phyloP scores from a whole-genome alignment of 2,888 invertebrate species.

The Torymus texanus region DNA sequence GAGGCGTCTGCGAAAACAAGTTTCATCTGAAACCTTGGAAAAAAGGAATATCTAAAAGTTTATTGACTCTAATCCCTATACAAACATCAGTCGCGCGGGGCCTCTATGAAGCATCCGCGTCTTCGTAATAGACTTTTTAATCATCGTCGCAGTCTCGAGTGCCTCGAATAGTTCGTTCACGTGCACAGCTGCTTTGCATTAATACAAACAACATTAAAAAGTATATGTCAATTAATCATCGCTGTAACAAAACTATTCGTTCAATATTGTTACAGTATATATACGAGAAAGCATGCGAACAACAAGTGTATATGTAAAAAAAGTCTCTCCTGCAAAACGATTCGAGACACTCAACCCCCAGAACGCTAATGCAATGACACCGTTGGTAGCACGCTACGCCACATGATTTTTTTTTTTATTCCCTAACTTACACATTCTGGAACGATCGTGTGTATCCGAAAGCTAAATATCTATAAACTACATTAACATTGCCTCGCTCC shows the following conservation, averaged over 20 bases:
- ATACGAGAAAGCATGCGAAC: not conserved
- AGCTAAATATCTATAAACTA: slow-evolving; percentile 35
- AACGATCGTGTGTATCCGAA: slow-evolving; percentile 27
- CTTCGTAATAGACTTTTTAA: slow-evolving; percentile 23
- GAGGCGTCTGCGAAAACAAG: no score
- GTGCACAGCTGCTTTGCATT: not conserved
- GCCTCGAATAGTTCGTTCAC: slow-evolving; percentile 6
- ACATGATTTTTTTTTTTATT: not conserved
- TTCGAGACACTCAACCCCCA: not conserved
- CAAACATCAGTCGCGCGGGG: slow-evolving; percentile 30
- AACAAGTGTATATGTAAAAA: not conserved
- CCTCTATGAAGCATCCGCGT: slow-evolving; percentile 21
- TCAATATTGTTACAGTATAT: not conserved
- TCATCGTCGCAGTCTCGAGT: slow-evolving; percentile 9
- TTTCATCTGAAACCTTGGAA: not conserved
- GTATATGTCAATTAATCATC: no score
- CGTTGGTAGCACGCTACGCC: slow-evolving; percentile 33
- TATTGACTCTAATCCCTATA: slow-evolving; percentile 32
- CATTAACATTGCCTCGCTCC: slow-evolving; percentile 41
- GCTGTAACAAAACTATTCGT: not conserved
- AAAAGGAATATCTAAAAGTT: slow-evolving; percentile 44
- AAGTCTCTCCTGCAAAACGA: slow-evolving; percentile 1
- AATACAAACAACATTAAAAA: no score
- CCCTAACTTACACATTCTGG: not conserved
- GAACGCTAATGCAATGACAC: slow-evolving; percentile 23